phyloP scores from a whole-genome alignment of 2,113 vertebrate species.

The Bagarius yarrelli region DNA sequence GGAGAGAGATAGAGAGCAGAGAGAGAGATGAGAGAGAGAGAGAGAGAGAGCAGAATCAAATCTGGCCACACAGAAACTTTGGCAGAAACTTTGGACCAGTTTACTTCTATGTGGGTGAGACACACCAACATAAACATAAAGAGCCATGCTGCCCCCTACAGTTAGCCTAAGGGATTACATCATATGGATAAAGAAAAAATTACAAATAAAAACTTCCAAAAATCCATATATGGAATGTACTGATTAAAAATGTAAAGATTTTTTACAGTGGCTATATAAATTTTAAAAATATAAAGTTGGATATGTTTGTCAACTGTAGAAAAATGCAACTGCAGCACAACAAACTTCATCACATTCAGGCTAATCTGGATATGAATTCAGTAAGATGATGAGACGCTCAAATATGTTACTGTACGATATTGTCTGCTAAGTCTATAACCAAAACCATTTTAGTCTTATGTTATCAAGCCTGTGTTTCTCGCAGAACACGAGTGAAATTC shows the following conservation, averaged over 20 bases:
- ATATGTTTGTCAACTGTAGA: background rate
- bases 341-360: slow-evolving; percentile 33
- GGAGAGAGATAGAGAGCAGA: background rate
- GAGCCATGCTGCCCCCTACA: slow-evolving; percentile 66
- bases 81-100: slow-evolving; percentile 10
- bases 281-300: background rate
- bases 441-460: background rate
- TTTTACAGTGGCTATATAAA: background rate
- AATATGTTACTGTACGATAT: background rate
- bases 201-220: background rate
- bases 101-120: background rate
- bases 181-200: background rate
- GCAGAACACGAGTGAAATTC: background rate
- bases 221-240: background rate
- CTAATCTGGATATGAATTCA: slow-evolving; percentile 50
- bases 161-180: slow-evolving; percentile 20
- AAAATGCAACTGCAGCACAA: slow-evolving; percentile 15
- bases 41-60: background rate
- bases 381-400: slow-evolving; percentile 6
- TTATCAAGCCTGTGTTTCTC: background rate
- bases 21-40: background rate
- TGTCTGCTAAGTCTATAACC: slow-evolving; percentile 9
- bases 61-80: slow-evolving; percentile 9
- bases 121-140: background rate
- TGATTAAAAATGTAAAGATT: background rate